Evolutionary conservation across 2,797 vertebrate species (phyloP).

Genomic region (Eleutherodactylus coqui): DNA sequence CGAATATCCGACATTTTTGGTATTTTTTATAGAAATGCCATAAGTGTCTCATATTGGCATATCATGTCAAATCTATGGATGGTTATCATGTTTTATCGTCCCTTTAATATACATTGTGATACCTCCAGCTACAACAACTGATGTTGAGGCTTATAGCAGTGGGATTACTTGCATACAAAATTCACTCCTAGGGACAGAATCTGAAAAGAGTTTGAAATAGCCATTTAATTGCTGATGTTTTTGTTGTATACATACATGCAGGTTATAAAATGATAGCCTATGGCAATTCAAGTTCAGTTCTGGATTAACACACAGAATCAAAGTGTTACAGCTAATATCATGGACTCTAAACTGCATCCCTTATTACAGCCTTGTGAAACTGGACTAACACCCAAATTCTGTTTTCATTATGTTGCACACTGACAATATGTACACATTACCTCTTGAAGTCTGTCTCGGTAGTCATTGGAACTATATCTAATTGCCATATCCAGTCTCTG

Average conservation of each 20-base stretch:
- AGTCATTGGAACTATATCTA: constrained; percentile 76
- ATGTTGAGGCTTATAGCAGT: background rate
- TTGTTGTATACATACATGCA: background rate
- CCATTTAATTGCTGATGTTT: no score
- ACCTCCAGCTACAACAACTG: background rate
- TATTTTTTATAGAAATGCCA: no score
- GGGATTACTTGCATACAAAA: background rate
- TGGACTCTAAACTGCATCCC: background rate
- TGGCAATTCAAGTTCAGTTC: no score
- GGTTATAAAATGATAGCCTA: background rate
- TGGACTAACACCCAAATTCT: background rate
- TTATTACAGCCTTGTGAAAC: background rate
- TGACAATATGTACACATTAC: constrained; percentile 24
- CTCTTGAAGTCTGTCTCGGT: constrained; percentile 68
- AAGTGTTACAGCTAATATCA: background rate
- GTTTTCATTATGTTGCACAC: no score
- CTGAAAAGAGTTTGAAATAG: no score
- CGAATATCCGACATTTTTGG: no score
- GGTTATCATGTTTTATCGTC: background rate
- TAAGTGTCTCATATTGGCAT: background rate
- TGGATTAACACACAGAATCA: background rate
- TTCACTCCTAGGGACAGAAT: background rate
- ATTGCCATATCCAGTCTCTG: constrained; percentile 77
- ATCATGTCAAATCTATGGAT: background rate
- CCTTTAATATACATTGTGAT: background rate